phyloP scores from a whole-genome alignment of 2,888 invertebrate genomes.

The Epinotia brunnichana region DNA sequence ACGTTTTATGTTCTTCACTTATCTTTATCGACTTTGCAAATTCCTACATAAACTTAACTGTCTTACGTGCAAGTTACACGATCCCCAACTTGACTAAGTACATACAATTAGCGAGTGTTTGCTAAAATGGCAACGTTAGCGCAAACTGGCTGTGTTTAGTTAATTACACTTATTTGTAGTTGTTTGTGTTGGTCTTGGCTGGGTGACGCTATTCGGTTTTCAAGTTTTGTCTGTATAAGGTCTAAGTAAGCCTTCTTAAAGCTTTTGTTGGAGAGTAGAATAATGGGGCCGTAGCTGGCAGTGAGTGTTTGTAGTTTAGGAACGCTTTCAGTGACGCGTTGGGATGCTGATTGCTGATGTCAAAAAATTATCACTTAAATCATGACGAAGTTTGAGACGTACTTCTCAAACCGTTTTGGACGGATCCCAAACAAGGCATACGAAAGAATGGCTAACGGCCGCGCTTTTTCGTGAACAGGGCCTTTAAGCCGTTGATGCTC shows the following conservation, averaged over 20 bases:
- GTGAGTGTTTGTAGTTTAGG: no score
- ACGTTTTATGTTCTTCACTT: neutral
- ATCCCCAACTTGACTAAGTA: neutral
- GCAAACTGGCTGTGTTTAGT: neutral
- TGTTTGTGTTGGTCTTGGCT: neutral
- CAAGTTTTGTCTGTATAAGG: neutral
- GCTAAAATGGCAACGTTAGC: neutral
- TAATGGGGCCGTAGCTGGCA: neutral
- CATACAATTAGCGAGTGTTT: neutral
- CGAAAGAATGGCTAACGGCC: no score
- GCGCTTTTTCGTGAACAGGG: no score
- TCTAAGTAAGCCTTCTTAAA: neutral
- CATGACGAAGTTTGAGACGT: no score
- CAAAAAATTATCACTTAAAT: no score
- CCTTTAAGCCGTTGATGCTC: no score
- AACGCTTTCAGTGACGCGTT: no score
- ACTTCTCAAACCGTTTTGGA: no score
- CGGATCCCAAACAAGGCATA: no score
- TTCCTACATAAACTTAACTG: neutral
- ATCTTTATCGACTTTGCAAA: conserved; percentile 9
- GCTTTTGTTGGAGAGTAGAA: no score
- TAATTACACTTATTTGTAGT: neutral
- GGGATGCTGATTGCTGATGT: no score
- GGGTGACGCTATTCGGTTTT: neutral
- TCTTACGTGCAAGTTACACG: neutral